Conservation (phyloP, 2,113 vertebrate species). For the Tragulus kanchil region DNA sequence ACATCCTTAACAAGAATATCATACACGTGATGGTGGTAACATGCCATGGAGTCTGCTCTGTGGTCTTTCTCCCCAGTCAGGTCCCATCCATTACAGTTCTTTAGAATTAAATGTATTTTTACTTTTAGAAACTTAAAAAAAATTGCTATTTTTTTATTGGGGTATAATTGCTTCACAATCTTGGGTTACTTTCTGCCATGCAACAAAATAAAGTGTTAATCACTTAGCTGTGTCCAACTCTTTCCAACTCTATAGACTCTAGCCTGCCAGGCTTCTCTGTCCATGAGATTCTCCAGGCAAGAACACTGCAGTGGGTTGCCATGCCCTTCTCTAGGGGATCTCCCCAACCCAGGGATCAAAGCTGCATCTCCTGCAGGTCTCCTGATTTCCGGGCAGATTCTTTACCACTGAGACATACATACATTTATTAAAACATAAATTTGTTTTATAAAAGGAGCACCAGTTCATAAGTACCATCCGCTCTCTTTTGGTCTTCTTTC, state of each 20-base stretch:
- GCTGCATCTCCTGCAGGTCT: background rate
- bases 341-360: background rate
- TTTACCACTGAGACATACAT: background rate
- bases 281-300: background rate
- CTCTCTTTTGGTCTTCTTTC: background rate
- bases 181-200: background rate
- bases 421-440: background rate
- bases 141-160: background rate
- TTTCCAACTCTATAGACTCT: background rate
- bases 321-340: background rate
- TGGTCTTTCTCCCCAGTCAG: background rate
- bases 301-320: background rate
- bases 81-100: background rate
- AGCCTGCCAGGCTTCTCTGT: background rate
- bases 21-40: background rate
- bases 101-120: background rate
- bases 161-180: background rate
- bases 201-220: background rate
- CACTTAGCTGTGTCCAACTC: background rate
- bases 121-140: background rate
- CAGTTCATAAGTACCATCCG: background rate
- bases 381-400: background rate
- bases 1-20: background rate
- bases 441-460: background rate
- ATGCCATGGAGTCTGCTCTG: fast-evolving